These are phyloP conservation scores for Drosophila cognata DNA, from an alignment of 2,888 invertebrate species.

Conservation along the genomic window DNA sequence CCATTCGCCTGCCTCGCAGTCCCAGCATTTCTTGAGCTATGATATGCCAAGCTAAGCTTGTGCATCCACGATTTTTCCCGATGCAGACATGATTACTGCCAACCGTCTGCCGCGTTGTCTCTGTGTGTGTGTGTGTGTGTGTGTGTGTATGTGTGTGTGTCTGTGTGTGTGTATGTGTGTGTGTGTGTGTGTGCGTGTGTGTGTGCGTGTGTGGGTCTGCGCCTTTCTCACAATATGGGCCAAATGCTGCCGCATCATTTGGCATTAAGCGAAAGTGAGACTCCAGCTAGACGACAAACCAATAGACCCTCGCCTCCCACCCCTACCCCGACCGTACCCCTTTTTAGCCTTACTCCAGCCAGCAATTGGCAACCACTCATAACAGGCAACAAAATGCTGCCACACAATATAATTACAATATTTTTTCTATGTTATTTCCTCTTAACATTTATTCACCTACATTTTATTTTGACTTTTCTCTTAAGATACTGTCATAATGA, in stretches of 20 bases:
- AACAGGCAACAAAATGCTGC: slow-evolving; percentile 24
- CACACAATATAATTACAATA: background rate
- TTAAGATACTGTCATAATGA: background rate
- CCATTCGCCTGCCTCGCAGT: slow-evolving; percentile 39
- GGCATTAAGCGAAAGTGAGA: slow-evolving; percentile 70
- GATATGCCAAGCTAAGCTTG: background rate
- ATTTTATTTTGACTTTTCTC: background rate
- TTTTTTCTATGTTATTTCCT: too few relatives aligned
- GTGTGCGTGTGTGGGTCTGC: background rate
- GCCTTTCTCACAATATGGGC: slow-evolving; percentile 60
- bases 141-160: background rate
- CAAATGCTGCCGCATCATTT: slow-evolving; percentile 77
- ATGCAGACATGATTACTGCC: slow-evolving; percentile 52
- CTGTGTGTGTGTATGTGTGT: background rate
- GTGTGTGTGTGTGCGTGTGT: background rate
- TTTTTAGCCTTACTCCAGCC: background rate
- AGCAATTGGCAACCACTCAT: slow-evolving; percentile 18
- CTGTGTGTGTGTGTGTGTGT: background rate
- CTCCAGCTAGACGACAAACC: slow-evolving; percentile 16
- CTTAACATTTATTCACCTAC: background rate
- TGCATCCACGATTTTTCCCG: slow-evolving; percentile 30
- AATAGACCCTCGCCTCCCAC: background rate
- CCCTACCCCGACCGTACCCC: background rate
- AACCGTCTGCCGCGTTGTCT: slow-evolving; percentile 18
- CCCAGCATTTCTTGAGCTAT: slow-evolving; percentile 30